Percentiles rank a stretch among this genome's conserved stretches.
phyloP scores from a whole-genome alignment of 2,888 invertebrate genomes.

The Criorhina ranunculi region DNA sequence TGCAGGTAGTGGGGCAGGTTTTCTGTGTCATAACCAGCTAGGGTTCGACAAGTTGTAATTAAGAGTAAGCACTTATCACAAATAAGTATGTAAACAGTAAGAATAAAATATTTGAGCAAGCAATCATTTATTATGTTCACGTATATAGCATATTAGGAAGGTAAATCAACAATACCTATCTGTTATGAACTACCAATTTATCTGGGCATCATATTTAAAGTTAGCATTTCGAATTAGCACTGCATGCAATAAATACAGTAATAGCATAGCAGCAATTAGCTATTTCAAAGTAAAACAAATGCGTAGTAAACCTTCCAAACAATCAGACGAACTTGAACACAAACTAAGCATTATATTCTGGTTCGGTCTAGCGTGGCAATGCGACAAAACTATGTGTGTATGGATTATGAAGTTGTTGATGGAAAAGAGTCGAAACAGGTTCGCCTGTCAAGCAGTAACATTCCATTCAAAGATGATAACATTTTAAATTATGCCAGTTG shows the following conservation, averaged over 20 bases:
- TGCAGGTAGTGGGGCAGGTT: slow-evolving; percentile 16
- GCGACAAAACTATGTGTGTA: too few species aligned
- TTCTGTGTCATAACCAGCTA: slow-evolving; percentile 8
- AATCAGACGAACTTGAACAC: too few species aligned
- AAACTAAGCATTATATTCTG: background rate
- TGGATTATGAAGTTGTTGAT: too few species aligned
- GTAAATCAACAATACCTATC: slow-evolving; percentile 20
- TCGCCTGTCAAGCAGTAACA: too few species aligned
- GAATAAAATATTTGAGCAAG: background rate
- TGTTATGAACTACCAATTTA: slow-evolving; percentile 13
- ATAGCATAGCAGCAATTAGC: background rate
- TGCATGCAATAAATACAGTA: background rate
- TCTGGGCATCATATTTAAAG: slow-evolving; percentile 3
- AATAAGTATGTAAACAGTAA: background rate
- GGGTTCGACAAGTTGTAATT: slow-evolving; percentile 3
- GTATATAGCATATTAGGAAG: slow-evolving; percentile 1
- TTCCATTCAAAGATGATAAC: too few species aligned
- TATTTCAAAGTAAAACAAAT: background rate
- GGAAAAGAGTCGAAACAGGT: too few species aligned
- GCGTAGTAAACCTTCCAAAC: background rate
- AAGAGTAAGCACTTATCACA: background rate
- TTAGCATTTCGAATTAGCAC: background rate
- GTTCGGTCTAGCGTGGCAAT: background rate
- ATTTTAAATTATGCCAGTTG: too few species aligned
- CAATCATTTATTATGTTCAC: background rate